Evolutionary conservation across 2,888 invertebrate species (phyloP).

Genomic region (Cataglyphis rosenhaueri): DNA sequence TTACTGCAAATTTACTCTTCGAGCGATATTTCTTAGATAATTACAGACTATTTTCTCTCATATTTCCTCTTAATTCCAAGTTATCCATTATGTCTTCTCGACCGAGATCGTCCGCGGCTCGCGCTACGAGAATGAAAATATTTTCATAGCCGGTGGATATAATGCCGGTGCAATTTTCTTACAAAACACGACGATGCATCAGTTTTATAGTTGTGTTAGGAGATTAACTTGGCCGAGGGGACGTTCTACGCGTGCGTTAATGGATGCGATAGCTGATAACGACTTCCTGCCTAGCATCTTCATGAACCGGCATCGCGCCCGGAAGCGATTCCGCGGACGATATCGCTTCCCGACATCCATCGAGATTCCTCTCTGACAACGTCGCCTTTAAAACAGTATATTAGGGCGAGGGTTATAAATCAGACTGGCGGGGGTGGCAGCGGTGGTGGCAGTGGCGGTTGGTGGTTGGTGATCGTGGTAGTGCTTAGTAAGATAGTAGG

Average conservation of each 20-base stretch:
- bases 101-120: background rate
- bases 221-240: constrained; percentile 35
- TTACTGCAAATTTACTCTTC: background rate
- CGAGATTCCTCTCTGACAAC: constrained; percentile 71
- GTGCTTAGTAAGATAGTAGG: constrained; percentile 74
- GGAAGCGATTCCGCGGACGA: constrained; percentile 59
- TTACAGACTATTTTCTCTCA: constrained; percentile 5
- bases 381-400: constrained; percentile 74
- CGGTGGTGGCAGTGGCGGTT: constrained; percentile 25
- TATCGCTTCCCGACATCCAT: constrained; percentile 68
- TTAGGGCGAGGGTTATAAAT: constrained; percentile 72
- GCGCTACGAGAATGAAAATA: constrained; percentile 28
- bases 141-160: constrained; percentile 29
- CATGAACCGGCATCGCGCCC: constrained; percentile 42
- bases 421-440: constrained; percentile 55
- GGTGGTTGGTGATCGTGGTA: constrained; percentile 66
- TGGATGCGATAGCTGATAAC: constrained; percentile 68
- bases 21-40: constrained; percentile 17
- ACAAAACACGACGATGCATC: constrained; percentile 49
- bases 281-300: constrained; percentile 67
- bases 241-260: constrained; percentile 64
- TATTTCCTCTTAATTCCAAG: constrained; percentile 14
- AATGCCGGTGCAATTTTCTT: constrained; percentile 28
- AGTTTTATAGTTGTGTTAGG: constrained; percentile 56
- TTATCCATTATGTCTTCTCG: constrained; percentile 25